Base-by-base conservation (phyloP, 2,797 vertebrate species). In the Gastrophryne carolinensis region DNA sequence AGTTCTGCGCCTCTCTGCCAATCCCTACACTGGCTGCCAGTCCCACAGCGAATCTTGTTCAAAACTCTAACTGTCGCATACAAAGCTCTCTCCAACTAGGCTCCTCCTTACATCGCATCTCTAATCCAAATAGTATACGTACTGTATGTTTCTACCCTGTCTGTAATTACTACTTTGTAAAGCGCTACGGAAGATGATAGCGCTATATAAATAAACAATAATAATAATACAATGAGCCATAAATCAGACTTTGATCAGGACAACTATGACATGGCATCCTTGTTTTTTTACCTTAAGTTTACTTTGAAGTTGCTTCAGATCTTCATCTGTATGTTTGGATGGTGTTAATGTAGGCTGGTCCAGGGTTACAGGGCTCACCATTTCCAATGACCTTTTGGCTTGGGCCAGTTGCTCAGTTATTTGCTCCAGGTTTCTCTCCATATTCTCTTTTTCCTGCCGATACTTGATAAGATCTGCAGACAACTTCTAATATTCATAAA, bases 301-400 rank as follows among this genome's bases (percentile, higher is more conserved):
- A 86, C 84, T 89, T 73, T 93, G 93, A 80, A 98, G 89, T 82
- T 95, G 95, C 85, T 93, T 97, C 81, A 95, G 86, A 86, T 96
- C 93, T 72, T 85, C 82, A 86, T 94, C 93, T 82, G 89, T 81
- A 69, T 84, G 84, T 80, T 90, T 94, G 76, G 87, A 85, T 81
- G 87, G 83, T 66, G 80, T 84, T 82, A 85, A 58, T 79, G 85
- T 81, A 81, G 70, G 81, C 58, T 77, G 83, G 71, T 81, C 82
- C 80, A 80, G 79, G 81, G 72, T 73, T 56, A 79, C 49, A n/a
- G 24, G 72, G 79, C 75, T 82, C 50, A 57, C 80, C 79, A 68
- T 58, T 49, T 84, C 86, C 72, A 80, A 70, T 80, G 87, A 83
- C 80, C 81, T 88, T 82, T 81, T 88, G 73, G 86, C 65, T 84